Percentiles rank a stretch among this genome's conserved stretches.
phyloP scores from a whole-genome alignment of 2,797 vertebrate genomes.

The Eurystomus glaucurus region DNA sequence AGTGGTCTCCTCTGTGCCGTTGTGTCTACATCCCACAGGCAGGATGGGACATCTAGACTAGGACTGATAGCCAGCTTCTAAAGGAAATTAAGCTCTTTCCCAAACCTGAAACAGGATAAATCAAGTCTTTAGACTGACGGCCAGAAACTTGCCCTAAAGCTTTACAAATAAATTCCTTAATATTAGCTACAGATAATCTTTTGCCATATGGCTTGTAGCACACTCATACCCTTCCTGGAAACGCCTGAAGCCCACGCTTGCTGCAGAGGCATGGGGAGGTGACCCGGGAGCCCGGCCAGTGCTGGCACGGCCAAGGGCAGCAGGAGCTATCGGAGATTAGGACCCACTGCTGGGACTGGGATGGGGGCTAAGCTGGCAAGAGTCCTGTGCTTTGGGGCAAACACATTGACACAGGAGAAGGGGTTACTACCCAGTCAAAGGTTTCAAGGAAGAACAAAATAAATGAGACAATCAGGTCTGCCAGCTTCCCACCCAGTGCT shows the following conservation, averaged over 20 bases:
- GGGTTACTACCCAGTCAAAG: not conserved
- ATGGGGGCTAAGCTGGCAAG: not conserved
- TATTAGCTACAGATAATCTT: not conserved
- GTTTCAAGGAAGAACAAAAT: not conserved
- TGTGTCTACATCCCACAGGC: not conserved
- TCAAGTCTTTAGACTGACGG: not conserved
- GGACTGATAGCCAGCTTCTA: not conserved
- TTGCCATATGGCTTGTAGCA: not conserved
- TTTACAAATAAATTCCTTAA: not conserved
- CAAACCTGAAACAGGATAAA: not conserved
- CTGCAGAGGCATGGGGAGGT: not conserved
- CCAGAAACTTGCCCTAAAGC: not conserved
- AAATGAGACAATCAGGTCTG: not conserved
- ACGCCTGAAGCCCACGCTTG: not conserved
- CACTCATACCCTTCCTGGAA: not conserved
- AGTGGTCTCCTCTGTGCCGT: not conserved
- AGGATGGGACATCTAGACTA: not conserved
- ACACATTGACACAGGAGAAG: not conserved
- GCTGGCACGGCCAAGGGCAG: no score
- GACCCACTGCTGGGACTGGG: no score
- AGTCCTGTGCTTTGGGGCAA: not conserved
- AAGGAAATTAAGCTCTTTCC: not conserved
- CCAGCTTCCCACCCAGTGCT: not conserved
- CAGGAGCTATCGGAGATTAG: no score
- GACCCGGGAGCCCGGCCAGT: not conserved